These are phyloP conservation scores for Sylvietta virens DNA, from an alignment of 2,113 vertebrate genomes.

Conservation along the genomic window DNA sequence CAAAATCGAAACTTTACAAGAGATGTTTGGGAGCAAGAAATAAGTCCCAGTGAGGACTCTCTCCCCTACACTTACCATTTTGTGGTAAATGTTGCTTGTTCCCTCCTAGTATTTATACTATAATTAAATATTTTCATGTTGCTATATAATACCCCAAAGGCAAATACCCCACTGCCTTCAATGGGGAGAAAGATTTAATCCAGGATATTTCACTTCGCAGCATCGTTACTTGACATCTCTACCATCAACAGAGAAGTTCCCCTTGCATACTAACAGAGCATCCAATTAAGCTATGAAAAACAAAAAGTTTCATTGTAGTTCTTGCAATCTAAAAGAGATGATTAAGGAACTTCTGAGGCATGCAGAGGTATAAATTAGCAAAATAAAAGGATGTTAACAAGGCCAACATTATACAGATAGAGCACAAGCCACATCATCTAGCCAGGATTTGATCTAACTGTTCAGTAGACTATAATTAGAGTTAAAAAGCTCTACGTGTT, in stretches of 20 bases:
- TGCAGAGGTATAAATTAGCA: constrained; percentile 8
- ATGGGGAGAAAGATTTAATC: background rate
- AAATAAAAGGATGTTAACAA: constrained; percentile 32
- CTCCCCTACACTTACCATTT: background rate
- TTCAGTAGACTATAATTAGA: background rate
- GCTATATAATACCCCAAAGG: background rate
- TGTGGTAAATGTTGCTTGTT: background rate
- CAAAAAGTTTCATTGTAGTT: background rate
- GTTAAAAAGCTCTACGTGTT: background rate
- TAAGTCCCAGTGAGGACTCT: background rate
- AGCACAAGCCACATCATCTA: background rate
- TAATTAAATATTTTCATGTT: background rate
- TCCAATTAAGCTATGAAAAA: background rate
- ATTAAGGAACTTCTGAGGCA: constrained; percentile 12
- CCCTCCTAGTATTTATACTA: background rate
- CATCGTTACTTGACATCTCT: background rate
- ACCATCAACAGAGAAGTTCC: background rate
- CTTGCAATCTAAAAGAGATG: background rate
- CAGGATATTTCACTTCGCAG: background rate
- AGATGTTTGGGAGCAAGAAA: background rate
- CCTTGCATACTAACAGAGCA: background rate
- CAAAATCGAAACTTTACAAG: background rate
- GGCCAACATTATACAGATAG: background rate
- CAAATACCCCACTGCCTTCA: background rate
- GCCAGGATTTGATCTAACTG: background rate